Evolutionary conservation across 2,888 invertebrate genomes (phyloP).

Genomic region (Artemia sinica): DNA sequence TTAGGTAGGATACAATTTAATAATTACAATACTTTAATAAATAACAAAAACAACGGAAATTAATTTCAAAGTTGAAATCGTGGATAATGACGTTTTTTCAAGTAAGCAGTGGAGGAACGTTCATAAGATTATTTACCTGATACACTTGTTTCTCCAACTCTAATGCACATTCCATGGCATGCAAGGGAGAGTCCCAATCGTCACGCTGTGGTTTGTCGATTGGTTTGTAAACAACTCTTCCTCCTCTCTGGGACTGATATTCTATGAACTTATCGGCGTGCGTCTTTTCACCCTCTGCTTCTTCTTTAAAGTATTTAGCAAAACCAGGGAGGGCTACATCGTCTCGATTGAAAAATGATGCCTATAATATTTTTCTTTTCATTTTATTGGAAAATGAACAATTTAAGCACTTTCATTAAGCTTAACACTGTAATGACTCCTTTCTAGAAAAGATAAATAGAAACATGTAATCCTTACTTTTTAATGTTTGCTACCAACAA

Average conservation of each 20-base stretch:
- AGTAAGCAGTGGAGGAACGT: too few relatives aligned
- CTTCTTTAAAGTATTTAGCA: constrained; percentile 46
- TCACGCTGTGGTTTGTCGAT: constrained; percentile 44
- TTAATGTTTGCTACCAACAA: too few relatives aligned
- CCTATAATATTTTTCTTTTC: constrained; percentile 34
- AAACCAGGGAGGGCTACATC: constrained; percentile 56
- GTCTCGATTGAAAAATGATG: constrained; percentile 59
- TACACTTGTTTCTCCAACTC: constrained; percentile 60
- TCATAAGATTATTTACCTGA: neutral
- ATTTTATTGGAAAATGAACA: too few relatives aligned
- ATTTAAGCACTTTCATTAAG: too few relatives aligned
- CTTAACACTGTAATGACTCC: too few relatives aligned
- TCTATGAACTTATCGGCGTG: constrained; percentile 57
- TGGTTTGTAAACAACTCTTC: constrained; percentile 45
- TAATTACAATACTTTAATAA: too few relatives aligned
- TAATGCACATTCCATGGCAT: constrained; percentile 54
- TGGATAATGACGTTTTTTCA: too few relatives aligned
- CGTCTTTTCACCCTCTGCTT: constrained; percentile 56
- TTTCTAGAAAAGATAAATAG: too few relatives aligned
- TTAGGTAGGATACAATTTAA: too few relatives aligned
- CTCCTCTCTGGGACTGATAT: constrained; percentile 59
- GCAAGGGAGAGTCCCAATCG: constrained; percentile 49
- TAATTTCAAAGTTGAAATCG: too few relatives aligned
- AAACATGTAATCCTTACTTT: too few relatives aligned
- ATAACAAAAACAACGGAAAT: too few relatives aligned